Evolutionary conservation across 2,797 vertebrate genomes (phyloP).

Genomic region (Channallabes apus): DNA sequence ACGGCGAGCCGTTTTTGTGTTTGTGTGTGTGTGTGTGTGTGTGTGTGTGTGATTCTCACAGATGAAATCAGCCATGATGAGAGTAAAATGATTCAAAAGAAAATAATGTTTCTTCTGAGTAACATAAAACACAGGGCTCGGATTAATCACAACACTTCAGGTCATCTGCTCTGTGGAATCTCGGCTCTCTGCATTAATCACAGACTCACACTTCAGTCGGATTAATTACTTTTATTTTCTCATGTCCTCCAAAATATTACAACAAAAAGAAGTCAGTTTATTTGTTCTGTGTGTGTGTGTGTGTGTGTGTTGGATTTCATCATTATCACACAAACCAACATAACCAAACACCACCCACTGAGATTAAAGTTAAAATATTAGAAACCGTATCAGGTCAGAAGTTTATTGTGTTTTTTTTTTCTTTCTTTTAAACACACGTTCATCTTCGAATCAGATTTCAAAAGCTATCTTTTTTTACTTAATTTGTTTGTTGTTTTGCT

Average conservation of each 20-base stretch:
- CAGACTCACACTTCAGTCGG: too few species aligned
- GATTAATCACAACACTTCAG: background rate
- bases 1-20: background rate
- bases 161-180: too few species aligned
- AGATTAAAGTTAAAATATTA: constrained; percentile 4
- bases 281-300: too few species aligned
- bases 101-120: background rate
- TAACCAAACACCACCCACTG: background rate
- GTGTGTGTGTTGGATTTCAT: background rate
- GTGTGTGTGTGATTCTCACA: background rate
- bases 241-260: too few species aligned
- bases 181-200: too few species aligned
- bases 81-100: background rate
- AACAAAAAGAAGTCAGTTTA: too few species aligned
- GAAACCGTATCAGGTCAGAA: background rate
- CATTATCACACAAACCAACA: background rate
- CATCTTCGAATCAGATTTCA: background rate
- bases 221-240: too few species aligned
- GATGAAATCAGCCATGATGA: constrained; percentile 1
- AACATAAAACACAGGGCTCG: background rate
- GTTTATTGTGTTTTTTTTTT: background rate
- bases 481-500: background rate
- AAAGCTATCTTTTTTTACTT: background rate
- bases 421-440: background rate
- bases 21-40: background rate